A percentile compares a stretch with the other conserved stretches of the same genome.
Evolutionary conservation across 2,888 invertebrate genomes (phyloP).

Genomic region (Chesias legatella): DNA sequence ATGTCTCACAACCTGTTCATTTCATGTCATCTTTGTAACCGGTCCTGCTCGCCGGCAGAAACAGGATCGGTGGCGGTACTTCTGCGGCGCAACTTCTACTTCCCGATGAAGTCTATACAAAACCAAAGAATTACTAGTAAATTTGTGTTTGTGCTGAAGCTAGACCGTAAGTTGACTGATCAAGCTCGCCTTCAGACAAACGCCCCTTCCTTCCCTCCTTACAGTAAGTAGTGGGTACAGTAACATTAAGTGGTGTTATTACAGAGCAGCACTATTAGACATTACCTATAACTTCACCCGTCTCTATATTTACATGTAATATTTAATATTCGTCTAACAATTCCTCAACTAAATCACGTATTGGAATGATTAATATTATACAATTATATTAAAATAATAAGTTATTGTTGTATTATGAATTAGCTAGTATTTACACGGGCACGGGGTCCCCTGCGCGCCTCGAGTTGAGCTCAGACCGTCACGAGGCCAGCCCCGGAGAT

Average conservation of each 20-base stretch:
- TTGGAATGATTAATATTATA: slow-evolving; percentile 59
- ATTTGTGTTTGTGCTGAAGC: too few relatives aligned
- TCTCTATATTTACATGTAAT: slow-evolving; percentile 43
- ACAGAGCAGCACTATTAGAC: slow-evolving; percentile 15
- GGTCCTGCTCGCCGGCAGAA: too few relatives aligned
- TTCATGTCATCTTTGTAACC: too few relatives aligned
- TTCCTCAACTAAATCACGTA: slow-evolving; percentile 49
- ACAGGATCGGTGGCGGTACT: too few relatives aligned
- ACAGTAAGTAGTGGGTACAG: too few relatives aligned
- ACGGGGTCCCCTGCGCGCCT: slow-evolving; percentile 45
- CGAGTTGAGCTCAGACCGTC: slow-evolving; percentile 39
- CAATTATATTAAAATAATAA: neutral
- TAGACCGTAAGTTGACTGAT: too few relatives aligned
- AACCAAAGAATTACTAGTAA: too few relatives aligned
- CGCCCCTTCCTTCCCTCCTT: neutral
- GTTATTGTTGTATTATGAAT: slow-evolving; percentile 12
- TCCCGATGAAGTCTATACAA: too few relatives aligned
- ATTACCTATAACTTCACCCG: slow-evolving; percentile 44
- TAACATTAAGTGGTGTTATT: slow-evolving; percentile 18
- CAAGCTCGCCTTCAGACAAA: slow-evolving; percentile 6
- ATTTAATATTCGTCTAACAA: slow-evolving; percentile 43
- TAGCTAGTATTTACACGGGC: slow-evolving; percentile 48
- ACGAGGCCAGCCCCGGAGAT: slow-evolving; percentile 26
- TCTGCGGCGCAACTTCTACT: too few relatives aligned
- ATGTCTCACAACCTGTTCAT: too few relatives aligned